Conservation (phyloP, 1,140 invertebrate species). For the Bombus vancouverensis region DNA sequence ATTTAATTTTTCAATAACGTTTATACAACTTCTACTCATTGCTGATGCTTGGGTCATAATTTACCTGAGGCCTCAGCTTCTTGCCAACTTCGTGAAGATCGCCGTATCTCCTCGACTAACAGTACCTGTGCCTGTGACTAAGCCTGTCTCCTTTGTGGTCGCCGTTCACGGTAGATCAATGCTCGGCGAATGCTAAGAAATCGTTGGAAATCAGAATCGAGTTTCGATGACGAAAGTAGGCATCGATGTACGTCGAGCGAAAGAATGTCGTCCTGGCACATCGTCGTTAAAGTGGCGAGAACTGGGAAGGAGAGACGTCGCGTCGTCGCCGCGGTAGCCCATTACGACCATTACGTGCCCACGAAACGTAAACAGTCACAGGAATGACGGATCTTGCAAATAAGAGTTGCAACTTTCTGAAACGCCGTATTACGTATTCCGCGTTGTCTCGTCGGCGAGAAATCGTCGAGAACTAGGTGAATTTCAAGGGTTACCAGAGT, state of each 20-base stretch:
- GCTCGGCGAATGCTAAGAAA: slow-evolving; percentile 50
- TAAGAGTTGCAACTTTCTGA: neutral
- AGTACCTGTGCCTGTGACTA: neutral
- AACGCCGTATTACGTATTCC: slow-evolving; percentile 16
- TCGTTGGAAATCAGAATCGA: slow-evolving; percentile 42
- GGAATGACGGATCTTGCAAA: slow-evolving; percentile 34
- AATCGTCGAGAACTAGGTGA: neutral
- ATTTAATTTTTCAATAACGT: neutral
- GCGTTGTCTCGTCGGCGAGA: neutral
- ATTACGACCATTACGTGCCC: slow-evolving; percentile 44
- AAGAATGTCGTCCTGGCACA: slow-evolving; percentile 54
- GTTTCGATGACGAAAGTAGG: slow-evolving; percentile 53
- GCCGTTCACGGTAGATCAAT: too few relatives aligned
- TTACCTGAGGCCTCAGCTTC: too few relatives aligned
- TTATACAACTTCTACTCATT: neutral
- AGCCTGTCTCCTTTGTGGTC: neutral
- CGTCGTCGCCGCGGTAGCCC: neutral
- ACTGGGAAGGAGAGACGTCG: slow-evolving; percentile 17
- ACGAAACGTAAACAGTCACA: slow-evolving; percentile 34
- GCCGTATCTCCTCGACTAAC: neutral
- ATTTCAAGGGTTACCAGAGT: neutral
- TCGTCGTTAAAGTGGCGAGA: neutral
- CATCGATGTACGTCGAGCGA: slow-evolving; percentile 25
- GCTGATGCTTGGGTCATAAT: neutral
- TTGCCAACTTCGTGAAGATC: neutral